Conservation (phyloP, 2,888 invertebrate species). For the Disparrhopalites patrizii region DNA sequence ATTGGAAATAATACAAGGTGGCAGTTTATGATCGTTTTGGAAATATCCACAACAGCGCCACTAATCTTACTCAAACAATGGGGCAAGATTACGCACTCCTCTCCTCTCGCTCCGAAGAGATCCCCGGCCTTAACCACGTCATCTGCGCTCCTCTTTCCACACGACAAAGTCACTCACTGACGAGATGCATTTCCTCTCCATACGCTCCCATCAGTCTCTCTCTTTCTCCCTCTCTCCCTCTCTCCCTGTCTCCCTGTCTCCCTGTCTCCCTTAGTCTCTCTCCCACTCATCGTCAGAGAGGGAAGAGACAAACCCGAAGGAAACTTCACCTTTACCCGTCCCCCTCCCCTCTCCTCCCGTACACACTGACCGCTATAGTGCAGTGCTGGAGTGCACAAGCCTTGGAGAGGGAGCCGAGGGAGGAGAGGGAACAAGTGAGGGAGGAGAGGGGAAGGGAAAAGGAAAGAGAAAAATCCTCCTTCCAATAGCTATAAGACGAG, state of each 20-base stretch:
- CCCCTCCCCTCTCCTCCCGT: neutral
- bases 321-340: neutral
- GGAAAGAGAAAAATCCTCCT: neutral
- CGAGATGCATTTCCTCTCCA: neutral
- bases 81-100: no score
- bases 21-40: no score
- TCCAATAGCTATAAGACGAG: neutral
- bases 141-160: neutral
- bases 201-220: neutral
- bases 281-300: neutral
- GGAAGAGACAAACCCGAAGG: neutral
- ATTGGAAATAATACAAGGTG: no score
- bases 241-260: neutral
- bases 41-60: neutral
- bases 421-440: neutral
- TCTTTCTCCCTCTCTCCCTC: neutral
- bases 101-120: neutral
- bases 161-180: neutral
- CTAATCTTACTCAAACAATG: conserved; percentile 3
- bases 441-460: neutral
- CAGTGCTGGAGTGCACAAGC: neutral
- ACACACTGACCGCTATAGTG: neutral
- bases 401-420: neutral
- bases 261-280: neutral
- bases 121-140: neutral